Evolutionary conservation across 2,888 invertebrate genomes (phyloP), one percentile per base, ranked within the genome.

Genomic region (Exocentrus adspersus): DNA sequence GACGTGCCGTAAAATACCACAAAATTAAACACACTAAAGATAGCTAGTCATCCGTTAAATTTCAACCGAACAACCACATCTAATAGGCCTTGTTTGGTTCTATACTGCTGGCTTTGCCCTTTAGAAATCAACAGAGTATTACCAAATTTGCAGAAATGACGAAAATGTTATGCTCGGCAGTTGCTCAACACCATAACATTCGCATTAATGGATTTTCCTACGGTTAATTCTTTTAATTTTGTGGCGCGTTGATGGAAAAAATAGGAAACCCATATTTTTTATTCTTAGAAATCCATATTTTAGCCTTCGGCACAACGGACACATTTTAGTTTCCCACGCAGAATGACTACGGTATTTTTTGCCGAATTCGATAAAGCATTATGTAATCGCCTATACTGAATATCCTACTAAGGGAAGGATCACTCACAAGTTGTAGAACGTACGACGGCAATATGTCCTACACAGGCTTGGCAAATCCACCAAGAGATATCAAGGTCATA

Each of bases 1-100:
- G 21, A 14, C n/a, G 30, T 57, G 20, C 28, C 16, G 32, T 57
- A 57, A 46, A 54, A 28, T 43, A 57, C 45, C 45, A 19, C 56
- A 56, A 28, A 51, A 28, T 51, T 51, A 32, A 51, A 51, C 30
- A 32, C 17, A 30, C 12, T 17, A 17, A 32, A 24, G 51, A 16
- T 19, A 30, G 12, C 37, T 6, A 51, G 51, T n/a, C 19, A 19
- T 14, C 32, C 51, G 20, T 17, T 32, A 37, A 51, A 12, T 51
- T 28, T n/a, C 16, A 30, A 30, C 17, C n/a, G 20, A 43, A 19
- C 20, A 43, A 17, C 43, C 37, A 37, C n/a, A 37, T 37, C 37
- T 37, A 30, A 32, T 19, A 30, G 12, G 30, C 37, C 32, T 28
- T n/a, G 20, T 51, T 19, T 6, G n/a, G 20, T 32, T 32, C 19